Percentiles rank a stretch among this genome's conserved stretches.
Conservation (phyloP, 2,113 vertebrate species). For the Lanius collurio region DNA sequence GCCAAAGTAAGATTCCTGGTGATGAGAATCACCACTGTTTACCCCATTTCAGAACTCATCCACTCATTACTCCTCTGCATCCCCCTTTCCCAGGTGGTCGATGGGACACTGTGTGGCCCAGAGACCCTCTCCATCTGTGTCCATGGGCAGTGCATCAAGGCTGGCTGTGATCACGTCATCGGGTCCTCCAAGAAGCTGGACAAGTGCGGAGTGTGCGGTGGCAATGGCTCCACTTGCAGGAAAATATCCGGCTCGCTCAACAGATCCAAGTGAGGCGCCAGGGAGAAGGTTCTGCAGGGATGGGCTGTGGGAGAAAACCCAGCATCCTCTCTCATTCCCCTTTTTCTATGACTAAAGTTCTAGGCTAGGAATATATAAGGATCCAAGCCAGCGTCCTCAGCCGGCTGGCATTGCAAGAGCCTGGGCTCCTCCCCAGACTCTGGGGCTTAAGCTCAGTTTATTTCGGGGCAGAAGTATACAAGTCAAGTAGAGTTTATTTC, state of each 20-base stretch:
- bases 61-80: background rate
- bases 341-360: background rate
- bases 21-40: background rate
- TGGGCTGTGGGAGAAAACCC: background rate
- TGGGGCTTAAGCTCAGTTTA: background rate
- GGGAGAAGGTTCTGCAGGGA: background rate
- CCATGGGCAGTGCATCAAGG: slow-evolving; percentile 94
- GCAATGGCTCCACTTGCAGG: slow-evolving; percentile 85
- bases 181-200: slow-evolving; percentile 92
- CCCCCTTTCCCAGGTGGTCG: slow-evolving; percentile 80
- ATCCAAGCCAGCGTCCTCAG: background rate
- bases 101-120: slow-evolving; percentile 91
- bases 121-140: slow-evolving; percentile 95
- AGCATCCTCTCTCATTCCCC: background rate
- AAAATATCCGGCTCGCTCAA: slow-evolving; percentile 89
- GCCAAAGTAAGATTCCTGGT: slow-evolving; percentile 80
- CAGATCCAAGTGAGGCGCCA: slow-evolving; percentile 79
- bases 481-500: background rate
- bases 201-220: slow-evolving; percentile 92
- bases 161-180: slow-evolving; percentile 91
- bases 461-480: background rate
- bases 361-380: background rate
- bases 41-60: fast-evolving
- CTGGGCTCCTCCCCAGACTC: background rate
- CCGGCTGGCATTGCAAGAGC: background rate